Percentiles rank a stretch among this genome's conserved stretches.
These are phyloP conservation scores for Planococcus citri DNA, from an alignment of 1,140 invertebrate species.

Conservation along the genomic window DNA sequence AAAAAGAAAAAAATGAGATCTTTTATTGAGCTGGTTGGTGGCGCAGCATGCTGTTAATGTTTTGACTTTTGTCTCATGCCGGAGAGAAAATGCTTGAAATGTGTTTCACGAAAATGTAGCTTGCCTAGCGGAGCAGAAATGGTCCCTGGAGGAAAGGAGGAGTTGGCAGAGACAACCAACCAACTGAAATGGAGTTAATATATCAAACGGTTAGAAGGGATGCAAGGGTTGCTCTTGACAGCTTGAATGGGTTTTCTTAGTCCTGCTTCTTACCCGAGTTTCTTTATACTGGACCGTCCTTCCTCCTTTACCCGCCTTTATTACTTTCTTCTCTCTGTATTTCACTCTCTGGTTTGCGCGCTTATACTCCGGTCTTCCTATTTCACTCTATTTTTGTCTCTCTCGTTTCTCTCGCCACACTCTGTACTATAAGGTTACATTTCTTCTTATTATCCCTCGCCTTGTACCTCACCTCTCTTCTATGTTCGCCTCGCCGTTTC, in stretches of 20 bases:
- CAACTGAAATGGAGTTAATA: conserved; percentile 16
- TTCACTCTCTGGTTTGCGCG: too few species aligned
- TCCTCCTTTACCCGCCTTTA: not conserved
- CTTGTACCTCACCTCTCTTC: not conserved
- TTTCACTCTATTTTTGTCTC: not conserved
- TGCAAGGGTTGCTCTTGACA: conserved; percentile 17
- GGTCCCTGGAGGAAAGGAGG: conserved; percentile 11
- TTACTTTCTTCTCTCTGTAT: conserved; percentile 4
- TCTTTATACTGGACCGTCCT: conserved; percentile 13
- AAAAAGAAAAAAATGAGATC: not conserved
- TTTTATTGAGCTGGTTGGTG: conserved; percentile 12
- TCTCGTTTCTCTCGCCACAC: not conserved
- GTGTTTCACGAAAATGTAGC: conserved; percentile 18
- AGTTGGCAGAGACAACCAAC: conserved; percentile 16
- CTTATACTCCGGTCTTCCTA: too few species aligned
- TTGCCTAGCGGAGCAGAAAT: conserved; percentile 17
- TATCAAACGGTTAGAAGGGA: conserved; percentile 16
- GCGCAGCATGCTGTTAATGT: conserved; percentile 15
- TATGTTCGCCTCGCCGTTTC: not conserved
- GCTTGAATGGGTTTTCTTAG: conserved; percentile 18
- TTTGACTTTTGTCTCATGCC: conserved; percentile 18
- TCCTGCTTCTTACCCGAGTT: conserved; percentile 15
- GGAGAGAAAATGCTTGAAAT: conserved; percentile 18
- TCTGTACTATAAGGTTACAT: conserved; percentile 13
- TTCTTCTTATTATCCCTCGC: not conserved